Evolutionary conservation across 1,140 invertebrate genomes (phyloP).

Genomic region (Drosophila simulans): DNA sequence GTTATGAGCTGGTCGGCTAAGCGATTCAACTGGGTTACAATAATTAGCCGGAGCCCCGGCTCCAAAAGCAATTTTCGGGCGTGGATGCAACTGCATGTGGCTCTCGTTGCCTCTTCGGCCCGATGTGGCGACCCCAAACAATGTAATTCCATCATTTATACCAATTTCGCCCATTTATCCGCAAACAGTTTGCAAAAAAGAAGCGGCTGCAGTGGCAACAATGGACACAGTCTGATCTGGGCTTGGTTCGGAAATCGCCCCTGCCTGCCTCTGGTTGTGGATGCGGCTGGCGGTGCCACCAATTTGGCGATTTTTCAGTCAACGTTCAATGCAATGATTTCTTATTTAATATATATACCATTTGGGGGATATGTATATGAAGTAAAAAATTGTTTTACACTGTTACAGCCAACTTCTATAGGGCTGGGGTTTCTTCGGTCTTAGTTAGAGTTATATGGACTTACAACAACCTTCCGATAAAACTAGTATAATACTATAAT

Average conservation of each 20-base stretch:
- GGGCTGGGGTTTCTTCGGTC: no score
- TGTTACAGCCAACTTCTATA: no score
- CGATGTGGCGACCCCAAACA: slow-evolving; percentile 68
- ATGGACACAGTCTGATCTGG: slow-evolving; percentile 39
- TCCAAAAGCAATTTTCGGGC: slow-evolving; percentile 33
- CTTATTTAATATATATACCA: no score
- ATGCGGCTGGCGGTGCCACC: slow-evolving; percentile 16
- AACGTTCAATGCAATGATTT: no score
- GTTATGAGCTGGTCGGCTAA: slow-evolving; percentile 36
- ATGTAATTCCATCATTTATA: slow-evolving; percentile 84
- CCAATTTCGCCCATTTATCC: slow-evolving; percentile 81
- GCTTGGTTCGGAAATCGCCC: slow-evolving; percentile 61
- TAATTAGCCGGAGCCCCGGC: slow-evolving; percentile 28
- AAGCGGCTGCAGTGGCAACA: slow-evolving; percentile 46
- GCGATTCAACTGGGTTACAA: slow-evolving; percentile 33
- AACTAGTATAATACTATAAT: neutral
- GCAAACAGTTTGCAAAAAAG: slow-evolving; percentile 75
- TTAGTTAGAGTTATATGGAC: no score
- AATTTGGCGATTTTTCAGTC: neutral
- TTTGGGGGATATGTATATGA: no score
- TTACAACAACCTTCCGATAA: neutral
- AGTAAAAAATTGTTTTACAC: no score
- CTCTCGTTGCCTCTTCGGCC: slow-evolving; percentile 17
- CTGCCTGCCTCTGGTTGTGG: slow-evolving; percentile 40
- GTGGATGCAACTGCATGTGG: slow-evolving; percentile 13